These are phyloP conservation scores for Oreochromis grahami DNA, from an alignment of 2,797 vertebrate species.

Conservation along the genomic window DNA sequence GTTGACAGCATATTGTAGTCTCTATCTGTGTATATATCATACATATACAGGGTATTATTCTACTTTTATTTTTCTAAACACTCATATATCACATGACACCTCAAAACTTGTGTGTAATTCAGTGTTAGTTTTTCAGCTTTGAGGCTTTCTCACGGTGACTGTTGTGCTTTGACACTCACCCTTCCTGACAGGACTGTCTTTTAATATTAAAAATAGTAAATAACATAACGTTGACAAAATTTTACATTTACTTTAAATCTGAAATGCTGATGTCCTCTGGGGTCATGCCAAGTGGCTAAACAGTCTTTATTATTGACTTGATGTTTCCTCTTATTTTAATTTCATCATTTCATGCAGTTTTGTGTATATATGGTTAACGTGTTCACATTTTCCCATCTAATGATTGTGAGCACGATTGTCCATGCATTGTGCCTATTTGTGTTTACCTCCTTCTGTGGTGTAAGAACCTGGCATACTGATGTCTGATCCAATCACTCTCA, in stretches of 20 bases:
- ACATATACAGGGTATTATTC: not conserved
- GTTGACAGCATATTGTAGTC: not conserved
- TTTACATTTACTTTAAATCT: constrained; percentile 6
- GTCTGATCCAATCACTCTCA: constrained; percentile 63
- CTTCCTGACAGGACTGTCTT: not conserved
- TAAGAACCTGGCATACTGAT: constrained; percentile 40
- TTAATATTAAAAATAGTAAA: constrained; percentile 4
- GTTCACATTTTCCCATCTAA: not conserved
- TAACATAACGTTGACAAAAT: not conserved
- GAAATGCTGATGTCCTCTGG: constrained; percentile 5
- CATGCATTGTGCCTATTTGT: constrained; percentile 25
- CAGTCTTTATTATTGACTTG: not conserved
- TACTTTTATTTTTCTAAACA: not conserved
- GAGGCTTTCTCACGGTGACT: not conserved
- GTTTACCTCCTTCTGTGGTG: constrained; percentile 32
- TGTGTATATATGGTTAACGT: not conserved
- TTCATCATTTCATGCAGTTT: not conserved
- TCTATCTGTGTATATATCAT: not conserved
- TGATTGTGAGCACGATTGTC: constrained; percentile 11
- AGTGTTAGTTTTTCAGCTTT: constrained; percentile 3
- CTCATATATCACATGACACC: not conserved
- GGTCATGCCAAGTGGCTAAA: not conserved
- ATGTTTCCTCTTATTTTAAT: not conserved
- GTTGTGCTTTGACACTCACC: constrained; percentile 18
- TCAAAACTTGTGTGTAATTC: not conserved